phyloP scores from a whole-genome alignment of 2,113 vertebrate genomes.

The Rhea americana region DNA sequence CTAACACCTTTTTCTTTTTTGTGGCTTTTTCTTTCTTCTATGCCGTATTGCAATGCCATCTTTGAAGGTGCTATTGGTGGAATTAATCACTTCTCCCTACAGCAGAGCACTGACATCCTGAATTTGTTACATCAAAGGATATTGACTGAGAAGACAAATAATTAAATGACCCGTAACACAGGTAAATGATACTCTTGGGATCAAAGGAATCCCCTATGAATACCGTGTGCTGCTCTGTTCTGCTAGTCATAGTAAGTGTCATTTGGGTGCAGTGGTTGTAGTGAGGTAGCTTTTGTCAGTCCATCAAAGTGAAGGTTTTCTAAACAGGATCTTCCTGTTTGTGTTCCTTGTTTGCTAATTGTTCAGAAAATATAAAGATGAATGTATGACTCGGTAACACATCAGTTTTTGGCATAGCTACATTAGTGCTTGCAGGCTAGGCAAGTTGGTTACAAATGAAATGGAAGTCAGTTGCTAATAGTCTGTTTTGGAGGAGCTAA shows the following conservation, averaged over 20 bases:
- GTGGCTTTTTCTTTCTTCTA: not conserved
- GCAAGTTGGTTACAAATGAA: not conserved
- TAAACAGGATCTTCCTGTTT: conserved; percentile 67
- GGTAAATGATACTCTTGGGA: conserved; percentile 41
- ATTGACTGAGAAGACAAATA: conserved; percentile 49
- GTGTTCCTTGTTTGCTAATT: conserved; percentile 16
- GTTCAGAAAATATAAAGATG: conserved; percentile 1
- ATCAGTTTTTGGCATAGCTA: not conserved
- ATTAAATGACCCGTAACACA: conserved; percentile 56
- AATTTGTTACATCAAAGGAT: conserved; percentile 63
- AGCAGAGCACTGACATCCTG: conserved; percentile 9
- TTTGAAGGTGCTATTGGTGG: not conserved
- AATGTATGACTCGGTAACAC: not conserved
- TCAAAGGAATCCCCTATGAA: conserved; percentile 49
- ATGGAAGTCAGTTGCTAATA: not conserved
- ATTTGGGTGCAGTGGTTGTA: not conserved
- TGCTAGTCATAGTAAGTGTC: conserved; percentile 8
- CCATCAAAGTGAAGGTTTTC: conserved; percentile 34
- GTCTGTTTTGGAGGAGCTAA: not conserved
- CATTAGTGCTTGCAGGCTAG: not conserved
- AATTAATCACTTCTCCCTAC: conserved; percentile 32
- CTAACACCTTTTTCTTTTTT: not conserved
- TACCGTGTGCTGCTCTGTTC: not conserved
- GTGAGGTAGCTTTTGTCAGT: conserved; percentile 14
- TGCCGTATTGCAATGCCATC: not conserved